phyloP scores from a whole-genome alignment of 2,113 vertebrate species.

The Gnathonemus longibarbis region DNA sequence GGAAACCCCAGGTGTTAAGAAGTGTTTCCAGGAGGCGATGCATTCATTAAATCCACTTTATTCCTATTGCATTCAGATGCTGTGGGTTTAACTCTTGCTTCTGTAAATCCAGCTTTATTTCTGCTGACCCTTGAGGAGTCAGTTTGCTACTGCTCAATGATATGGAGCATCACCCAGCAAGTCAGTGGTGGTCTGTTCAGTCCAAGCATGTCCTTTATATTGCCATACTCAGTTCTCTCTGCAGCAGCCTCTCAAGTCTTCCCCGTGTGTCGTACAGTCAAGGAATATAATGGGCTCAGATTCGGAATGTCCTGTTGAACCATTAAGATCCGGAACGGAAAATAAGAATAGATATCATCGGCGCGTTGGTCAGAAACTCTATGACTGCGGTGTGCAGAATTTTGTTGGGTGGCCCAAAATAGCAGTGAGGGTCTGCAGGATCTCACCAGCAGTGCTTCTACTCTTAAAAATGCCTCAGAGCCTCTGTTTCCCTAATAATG shows the following conservation, averaged over 20 bases:
- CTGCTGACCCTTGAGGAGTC: not conserved
- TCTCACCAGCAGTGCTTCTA: constrained; percentile 28
- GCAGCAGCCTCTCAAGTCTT: not conserved
- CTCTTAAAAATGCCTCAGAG: constrained; percentile 25
- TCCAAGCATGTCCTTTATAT: not conserved
- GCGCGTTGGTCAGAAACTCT: constrained; percentile 37
- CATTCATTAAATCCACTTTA: not conserved
- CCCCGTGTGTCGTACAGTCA: constrained; percentile 27
- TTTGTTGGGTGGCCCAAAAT: constrained; percentile 39
- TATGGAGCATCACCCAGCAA: not conserved
- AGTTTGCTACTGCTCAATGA: not conserved
- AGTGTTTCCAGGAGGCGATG: not conserved
- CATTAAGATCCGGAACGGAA: constrained; percentile 29
- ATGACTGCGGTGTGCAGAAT: constrained; percentile 38
- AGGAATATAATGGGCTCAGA: constrained; percentile 36
- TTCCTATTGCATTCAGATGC: constrained; percentile 17
- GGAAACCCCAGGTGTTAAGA: constrained; percentile 35
- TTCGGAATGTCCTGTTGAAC: constrained; percentile 31
- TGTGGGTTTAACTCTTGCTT: not conserved
- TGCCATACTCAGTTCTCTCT: not conserved
- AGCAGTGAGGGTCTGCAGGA: constrained; percentile 38
- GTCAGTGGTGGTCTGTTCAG: not conserved
- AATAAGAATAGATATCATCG: constrained; percentile 49
- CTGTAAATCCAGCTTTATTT: not conserved
- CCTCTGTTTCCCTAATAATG: constrained; percentile 22